Conservation (phyloP, 1,140 invertebrate genomes). For the Paraescarpia echinospica region DNA sequence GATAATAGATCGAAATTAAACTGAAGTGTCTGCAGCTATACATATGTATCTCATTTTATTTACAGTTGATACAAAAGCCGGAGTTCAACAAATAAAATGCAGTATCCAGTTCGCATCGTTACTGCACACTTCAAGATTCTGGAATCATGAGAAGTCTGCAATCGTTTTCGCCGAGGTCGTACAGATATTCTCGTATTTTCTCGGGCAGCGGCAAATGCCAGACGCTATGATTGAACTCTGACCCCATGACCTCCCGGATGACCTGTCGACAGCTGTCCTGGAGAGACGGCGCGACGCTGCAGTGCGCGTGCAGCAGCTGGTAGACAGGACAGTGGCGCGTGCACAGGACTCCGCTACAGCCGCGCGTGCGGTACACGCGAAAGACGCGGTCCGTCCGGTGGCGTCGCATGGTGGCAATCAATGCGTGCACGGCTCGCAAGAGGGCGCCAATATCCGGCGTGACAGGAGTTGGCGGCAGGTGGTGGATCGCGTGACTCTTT, state of each 20-base stretch:
- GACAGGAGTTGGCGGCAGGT: background rate
- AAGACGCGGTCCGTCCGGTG: background rate
- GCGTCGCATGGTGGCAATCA: background rate
- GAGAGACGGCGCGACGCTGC: background rate
- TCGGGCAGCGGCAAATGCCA: background rate
- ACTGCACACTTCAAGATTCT: background rate
- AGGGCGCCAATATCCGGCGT: background rate
- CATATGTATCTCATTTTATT: background rate
- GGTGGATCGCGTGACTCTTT: background rate
- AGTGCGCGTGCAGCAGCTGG: background rate
- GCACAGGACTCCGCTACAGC: background rate
- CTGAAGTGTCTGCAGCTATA: background rate
- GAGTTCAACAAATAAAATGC: too few species aligned
- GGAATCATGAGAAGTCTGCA: background rate
- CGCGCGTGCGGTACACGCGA: background rate
- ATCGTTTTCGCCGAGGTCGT: background rate
- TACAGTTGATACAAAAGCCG: background rate
- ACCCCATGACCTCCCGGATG: background rate
- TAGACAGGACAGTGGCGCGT: background rate
- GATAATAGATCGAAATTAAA: too few species aligned
- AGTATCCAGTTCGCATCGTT: too few species aligned
- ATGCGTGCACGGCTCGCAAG: slow-evolving; percentile 1
- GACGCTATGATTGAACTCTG: background rate
- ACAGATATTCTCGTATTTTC: background rate
- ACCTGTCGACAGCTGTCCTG: background rate